Evolutionary conservation across 2,888 invertebrate genomes (phyloP).

Genomic region (Hirtodrosophila histrioides): DNA sequence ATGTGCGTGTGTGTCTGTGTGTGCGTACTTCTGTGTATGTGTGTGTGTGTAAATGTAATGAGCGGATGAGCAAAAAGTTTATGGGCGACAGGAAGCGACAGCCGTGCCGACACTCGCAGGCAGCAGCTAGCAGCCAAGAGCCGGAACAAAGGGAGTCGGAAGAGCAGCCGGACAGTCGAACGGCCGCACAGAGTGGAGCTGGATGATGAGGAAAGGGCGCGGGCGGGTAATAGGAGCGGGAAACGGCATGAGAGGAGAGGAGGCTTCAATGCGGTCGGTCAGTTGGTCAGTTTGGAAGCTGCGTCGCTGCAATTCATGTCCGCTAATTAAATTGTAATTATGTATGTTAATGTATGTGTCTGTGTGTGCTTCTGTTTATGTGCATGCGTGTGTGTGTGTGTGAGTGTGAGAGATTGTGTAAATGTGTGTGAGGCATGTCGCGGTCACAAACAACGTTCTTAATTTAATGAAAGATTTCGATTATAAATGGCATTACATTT

Average conservation of each 20-base stretch:
- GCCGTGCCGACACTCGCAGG: conserved; percentile 64
- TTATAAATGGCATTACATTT: conserved; percentile 71
- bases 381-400: conserved; percentile 7
- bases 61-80: conserved; percentile 69
- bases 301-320: conserved; percentile 72
- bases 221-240: not conserved
- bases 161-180: not conserved
- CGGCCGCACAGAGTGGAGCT: too few relatives aligned
- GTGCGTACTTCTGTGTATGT: conserved; percentile 18
- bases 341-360: conserved; percentile 68
- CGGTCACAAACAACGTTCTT: conserved; percentile 68
- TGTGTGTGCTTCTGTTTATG: conserved; percentile 26
- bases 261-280: conserved; percentile 42
- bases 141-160: conserved; percentile 8
- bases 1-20: conserved; percentile 20
- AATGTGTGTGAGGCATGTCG: conserved; percentile 22
- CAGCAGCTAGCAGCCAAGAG: conserved; percentile 28
- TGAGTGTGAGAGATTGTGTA: conserved; percentile 4
- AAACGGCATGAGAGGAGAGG: not conserved
- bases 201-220: not conserved
- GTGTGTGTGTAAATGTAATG: conserved; percentile 48
- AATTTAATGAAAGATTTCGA: conserved; percentile 78
- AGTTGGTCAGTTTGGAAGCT: conserved; percentile 48
- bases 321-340: conserved; percentile 78
- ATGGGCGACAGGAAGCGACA: conserved; percentile 69